Percentiles rank a stretch among this genome's conserved stretches.
These are phyloP conservation scores for Pangasius larnaudii DNA, from an alignment of 2,797 vertebrate species.

Conservation along the genomic window DNA sequence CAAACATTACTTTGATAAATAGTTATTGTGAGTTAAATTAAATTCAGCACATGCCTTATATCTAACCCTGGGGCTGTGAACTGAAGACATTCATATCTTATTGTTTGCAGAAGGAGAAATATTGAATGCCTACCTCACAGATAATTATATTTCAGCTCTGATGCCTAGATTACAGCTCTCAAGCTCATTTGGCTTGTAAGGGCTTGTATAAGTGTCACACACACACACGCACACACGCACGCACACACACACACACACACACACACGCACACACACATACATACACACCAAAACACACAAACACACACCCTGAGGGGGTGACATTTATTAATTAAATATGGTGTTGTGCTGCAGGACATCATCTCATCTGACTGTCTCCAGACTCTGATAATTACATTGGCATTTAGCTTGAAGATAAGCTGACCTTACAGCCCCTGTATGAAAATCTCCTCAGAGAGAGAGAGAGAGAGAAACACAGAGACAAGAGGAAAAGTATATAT, in stretches of 20 bases:
- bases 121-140: background rate
- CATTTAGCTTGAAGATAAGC: conserved; percentile 79
- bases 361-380: conserved; percentile 57
- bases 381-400: conserved; percentile 84
- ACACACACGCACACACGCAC: conserved; percentile 6
- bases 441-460: conserved; percentile 69
- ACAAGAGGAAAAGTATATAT: background rate
- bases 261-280: conserved; percentile 37
- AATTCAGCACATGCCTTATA: background rate
- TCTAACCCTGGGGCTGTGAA: background rate
- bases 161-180: conserved; percentile 22
- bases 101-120: background rate
- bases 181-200: conserved; percentile 23
- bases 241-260: background rate
- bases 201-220: conserved; percentile 25
- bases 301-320: conserved; percentile 34
- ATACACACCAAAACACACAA: conserved; percentile 35
- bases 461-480: background rate
- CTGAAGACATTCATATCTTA: background rate
- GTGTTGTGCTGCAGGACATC: conserved; percentile 51
- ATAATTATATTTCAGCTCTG: conserved; percentile 18
- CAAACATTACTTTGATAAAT: conserved; percentile 6
- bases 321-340: conserved; percentile 60
- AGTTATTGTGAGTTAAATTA: background rate
- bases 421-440: conserved; percentile 74